Evolutionary conservation across 2,113 vertebrate species (phyloP).

Genomic region (Eulemur rufifrons): DNA sequence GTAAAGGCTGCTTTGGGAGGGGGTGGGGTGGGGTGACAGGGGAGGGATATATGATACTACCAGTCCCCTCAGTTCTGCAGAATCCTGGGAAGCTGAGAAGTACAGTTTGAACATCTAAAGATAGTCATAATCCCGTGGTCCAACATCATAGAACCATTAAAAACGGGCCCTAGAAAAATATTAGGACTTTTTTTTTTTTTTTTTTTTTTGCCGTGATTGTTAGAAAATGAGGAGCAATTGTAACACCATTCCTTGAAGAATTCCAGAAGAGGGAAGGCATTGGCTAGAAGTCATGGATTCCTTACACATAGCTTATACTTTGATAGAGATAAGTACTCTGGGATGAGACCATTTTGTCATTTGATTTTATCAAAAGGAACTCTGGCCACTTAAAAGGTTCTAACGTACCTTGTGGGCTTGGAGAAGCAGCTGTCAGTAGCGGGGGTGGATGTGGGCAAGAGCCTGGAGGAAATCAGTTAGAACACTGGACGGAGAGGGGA

Average conservation of each 20-base stretch:
- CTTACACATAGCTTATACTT: neutral
- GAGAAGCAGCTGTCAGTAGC: neutral
- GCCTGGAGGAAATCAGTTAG: neutral
- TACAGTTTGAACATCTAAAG: neutral
- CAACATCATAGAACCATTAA: neutral
- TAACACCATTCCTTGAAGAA: neutral
- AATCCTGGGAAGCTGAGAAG: neutral
- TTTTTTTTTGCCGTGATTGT: neutral
- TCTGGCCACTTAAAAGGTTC: neutral
- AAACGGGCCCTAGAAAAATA: neutral
- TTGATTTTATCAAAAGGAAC: neutral
- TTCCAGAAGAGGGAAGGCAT: neutral
- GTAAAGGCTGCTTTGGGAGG: neutral
- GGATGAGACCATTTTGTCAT: neutral
- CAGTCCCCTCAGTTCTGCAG: neutral
- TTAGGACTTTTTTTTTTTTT: neutral
- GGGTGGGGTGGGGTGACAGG: neutral
- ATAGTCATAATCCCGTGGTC: neutral
- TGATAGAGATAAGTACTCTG: neutral
- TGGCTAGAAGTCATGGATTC: neutral
- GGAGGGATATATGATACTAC: neutral
- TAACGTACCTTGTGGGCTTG: neutral
- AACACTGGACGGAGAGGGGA: neutral
- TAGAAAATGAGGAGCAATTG: neutral
- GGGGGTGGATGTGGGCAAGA: neutral